Conservation (phyloP, 2,888 invertebrate species). For the Dinocampus coccinellae region DNA sequence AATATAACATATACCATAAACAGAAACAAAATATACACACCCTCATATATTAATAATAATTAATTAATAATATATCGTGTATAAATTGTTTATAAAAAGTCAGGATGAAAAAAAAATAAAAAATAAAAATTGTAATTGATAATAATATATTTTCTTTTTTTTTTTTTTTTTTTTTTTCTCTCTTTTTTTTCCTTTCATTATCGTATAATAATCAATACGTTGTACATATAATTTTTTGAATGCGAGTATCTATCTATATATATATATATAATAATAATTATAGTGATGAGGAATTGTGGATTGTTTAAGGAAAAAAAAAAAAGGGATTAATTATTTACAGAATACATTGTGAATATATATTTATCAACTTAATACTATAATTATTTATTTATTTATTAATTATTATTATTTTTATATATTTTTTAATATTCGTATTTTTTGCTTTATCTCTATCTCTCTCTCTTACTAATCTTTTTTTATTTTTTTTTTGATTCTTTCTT, state of each 20-base stretch:
- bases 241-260: constrained; percentile 30
- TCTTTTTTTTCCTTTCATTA: constrained; percentile 34
- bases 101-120: constrained; percentile 43
- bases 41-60: not conserved
- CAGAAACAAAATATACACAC: constrained; percentile 1
- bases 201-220: constrained; percentile 64
- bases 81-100: constrained; percentile 42
- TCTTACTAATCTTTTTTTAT: too few relatives aligned
- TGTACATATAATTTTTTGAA: constrained; percentile 50
- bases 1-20: too few relatives aligned
- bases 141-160: constrained; percentile 62
- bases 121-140: constrained; percentile 60
- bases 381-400: not conserved
- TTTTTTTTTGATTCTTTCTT: too few relatives aligned
- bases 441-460: not conserved
- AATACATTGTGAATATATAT: constrained; percentile 61
- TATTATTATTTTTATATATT: not conserved
- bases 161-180: constrained; percentile 20
- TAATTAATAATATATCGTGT: constrained; percentile 23
- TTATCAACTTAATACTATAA: constrained; percentile 51
- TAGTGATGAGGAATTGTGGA: constrained; percentile 10
- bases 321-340: constrained; percentile 64
- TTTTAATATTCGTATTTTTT: too few relatives aligned
- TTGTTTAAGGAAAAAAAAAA: constrained; percentile 49
- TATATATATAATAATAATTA: constrained; percentile 42